Conservation (phyloP, 2,888 invertebrate species). For the Calliphora vomitoria region DNA sequence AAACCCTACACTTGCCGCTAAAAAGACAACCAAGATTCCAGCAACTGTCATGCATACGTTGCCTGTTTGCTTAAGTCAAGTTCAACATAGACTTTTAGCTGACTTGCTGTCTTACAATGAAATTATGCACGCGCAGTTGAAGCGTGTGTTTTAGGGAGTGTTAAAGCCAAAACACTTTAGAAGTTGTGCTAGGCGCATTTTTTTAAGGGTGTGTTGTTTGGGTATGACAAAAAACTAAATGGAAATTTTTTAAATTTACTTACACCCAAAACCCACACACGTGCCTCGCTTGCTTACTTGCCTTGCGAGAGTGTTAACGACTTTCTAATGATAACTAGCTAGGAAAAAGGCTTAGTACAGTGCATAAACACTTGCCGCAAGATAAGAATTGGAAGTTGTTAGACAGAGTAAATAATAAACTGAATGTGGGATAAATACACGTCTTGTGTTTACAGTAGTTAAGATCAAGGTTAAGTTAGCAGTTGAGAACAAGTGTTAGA, state of each 20-base stretch:
- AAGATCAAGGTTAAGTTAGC: not conserved
- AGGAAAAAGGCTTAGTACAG: not conserved
- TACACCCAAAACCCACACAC: slow-evolving; percentile 35
- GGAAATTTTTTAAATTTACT: slow-evolving; percentile 6
- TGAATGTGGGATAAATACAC: slow-evolving; percentile 5
- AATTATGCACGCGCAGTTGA: not conserved
- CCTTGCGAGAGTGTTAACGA: slow-evolving; percentile 38
- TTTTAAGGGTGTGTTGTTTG: slow-evolving; percentile 38
- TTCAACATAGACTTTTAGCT: not conserved
- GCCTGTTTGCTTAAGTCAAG: not conserved
- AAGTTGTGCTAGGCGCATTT: slow-evolving; percentile 14
- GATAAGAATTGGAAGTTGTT: not conserved
- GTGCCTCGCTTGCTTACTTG: not conserved
- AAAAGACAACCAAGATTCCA: not conserved
- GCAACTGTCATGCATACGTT: not conserved
- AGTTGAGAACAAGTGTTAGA: not conserved
- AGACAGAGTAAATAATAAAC: not conserved
- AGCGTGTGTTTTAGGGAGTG: slow-evolving; percentile 41
- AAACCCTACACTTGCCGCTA: not conserved
- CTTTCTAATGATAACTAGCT: slow-evolving; percentile 20
- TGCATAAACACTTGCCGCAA: not conserved
- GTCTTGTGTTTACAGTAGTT: slow-evolving; percentile 3
- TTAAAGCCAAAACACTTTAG: not conserved
- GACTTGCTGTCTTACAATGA: not conserved
- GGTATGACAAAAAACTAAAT: slow-evolving; percentile 20